phyloP scores from a whole-genome alignment of 2,113 vertebrate genomes.

The Protobothrops flavoviridis region DNA sequence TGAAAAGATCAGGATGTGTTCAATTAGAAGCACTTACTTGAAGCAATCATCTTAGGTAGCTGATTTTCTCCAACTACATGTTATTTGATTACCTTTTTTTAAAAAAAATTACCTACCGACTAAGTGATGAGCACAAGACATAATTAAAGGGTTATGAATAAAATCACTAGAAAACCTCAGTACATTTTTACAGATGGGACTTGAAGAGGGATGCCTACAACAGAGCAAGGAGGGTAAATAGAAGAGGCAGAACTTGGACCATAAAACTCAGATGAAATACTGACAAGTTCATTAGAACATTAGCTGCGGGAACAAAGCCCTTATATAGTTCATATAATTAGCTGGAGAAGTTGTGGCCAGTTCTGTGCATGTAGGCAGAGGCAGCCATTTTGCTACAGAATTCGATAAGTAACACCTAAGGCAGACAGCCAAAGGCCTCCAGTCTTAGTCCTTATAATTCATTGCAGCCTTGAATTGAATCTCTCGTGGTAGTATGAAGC shows the following conservation, averaged over 20 bases:
- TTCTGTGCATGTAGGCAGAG: neutral
- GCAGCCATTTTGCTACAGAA: neutral
- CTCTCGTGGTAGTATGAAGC: neutral
- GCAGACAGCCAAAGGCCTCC: neutral
- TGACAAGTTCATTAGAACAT: neutral
- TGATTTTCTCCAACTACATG: neutral
- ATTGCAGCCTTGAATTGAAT: too few relatives aligned
- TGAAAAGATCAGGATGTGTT: neutral
- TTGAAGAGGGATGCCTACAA: neutral
- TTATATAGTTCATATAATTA: neutral
- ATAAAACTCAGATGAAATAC: neutral
- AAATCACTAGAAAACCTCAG: neutral
- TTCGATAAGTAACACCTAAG: neutral
- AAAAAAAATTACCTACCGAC: neutral
- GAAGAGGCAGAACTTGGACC: neutral
- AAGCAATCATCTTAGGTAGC: neutral
- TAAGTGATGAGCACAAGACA: neutral
- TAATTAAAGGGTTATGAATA: neutral
- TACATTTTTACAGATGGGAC: neutral
- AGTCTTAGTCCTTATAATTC: too few relatives aligned
- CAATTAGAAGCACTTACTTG: neutral
- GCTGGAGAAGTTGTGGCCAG: neutral
- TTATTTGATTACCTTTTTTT: neutral
- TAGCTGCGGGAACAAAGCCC: neutral
- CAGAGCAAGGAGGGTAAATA: neutral